Conservation (phyloP, 2,888 invertebrate species). For the Apeira syringaria region DNA sequence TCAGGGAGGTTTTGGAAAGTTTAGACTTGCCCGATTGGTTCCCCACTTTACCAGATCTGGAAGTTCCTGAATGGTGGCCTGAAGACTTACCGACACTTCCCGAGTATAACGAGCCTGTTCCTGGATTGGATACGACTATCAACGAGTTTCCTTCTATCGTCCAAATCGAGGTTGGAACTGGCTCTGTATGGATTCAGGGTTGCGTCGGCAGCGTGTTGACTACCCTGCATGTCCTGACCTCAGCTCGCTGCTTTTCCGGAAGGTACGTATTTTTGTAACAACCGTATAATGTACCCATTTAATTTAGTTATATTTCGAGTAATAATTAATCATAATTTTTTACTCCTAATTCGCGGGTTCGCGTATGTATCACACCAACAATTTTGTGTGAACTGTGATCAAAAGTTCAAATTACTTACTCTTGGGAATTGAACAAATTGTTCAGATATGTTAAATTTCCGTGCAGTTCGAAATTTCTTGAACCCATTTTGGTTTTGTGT, state of each 20-base stretch:
- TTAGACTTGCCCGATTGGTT: slow-evolving; percentile 17
- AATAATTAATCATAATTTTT: too few species aligned
- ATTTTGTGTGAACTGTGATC: too few species aligned
- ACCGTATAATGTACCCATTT: too few species aligned
- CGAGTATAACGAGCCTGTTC: slow-evolving; percentile 10
- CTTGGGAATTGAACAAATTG: too few species aligned
- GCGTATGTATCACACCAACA: too few species aligned
- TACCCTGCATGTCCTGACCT: slow-evolving; percentile 19
- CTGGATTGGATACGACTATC: slow-evolving; percentile 15
- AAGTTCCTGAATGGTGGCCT: slow-evolving; percentile 15
- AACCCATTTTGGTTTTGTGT: too few species aligned
- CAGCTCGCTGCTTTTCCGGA: slow-evolving; percentile 30
- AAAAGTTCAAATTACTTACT: too few species aligned
- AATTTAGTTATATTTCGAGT: too few species aligned
- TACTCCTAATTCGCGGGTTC: too few species aligned
- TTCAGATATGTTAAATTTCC: too few species aligned
- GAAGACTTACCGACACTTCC: slow-evolving; percentile 3
- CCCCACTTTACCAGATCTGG: slow-evolving; percentile 4
- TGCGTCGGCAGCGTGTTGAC: slow-evolving; percentile 32
- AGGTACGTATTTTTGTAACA: slow-evolving; percentile 22
- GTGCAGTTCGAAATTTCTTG: too few species aligned
- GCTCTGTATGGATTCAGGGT: slow-evolving; percentile 29
- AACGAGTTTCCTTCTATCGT: slow-evolving; percentile 43
- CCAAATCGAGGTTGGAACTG: slow-evolving; percentile 42
- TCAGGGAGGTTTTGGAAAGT: slow-evolving; percentile 4